phyloP scores from a whole-genome alignment of 2,113 vertebrate genomes.

The Rhinoderma darwinii region DNA sequence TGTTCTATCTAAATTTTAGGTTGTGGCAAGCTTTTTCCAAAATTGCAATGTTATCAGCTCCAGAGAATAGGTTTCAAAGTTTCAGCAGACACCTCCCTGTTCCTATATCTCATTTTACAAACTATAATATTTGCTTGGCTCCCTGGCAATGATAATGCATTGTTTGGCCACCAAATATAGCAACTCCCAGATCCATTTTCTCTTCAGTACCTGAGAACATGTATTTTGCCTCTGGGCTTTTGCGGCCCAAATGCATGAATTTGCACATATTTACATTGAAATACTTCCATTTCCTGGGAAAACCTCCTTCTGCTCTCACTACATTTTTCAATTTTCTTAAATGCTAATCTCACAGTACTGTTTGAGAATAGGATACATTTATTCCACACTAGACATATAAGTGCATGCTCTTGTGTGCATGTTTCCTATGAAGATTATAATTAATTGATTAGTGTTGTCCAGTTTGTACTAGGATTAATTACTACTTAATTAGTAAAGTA shows the following conservation, averaged over 20 bases:
- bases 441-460: too few relatives aligned
- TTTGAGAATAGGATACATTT: neutral
- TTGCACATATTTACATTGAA: constrained; percentile 54
- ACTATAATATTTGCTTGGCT: constrained; percentile 2
- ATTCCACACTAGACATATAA: neutral
- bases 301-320: neutral
- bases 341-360: neutral
- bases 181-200: constrained; percentile 34
- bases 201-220: constrained; percentile 28
- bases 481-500: neutral
- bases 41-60: constrained; percentile 23
- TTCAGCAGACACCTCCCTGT: constrained; percentile 15
- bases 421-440: neutral
- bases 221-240: constrained; percentile 48
- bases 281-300: constrained; percentile 22
- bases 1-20: constrained; percentile 3
- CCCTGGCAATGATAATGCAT: constrained; percentile 17
- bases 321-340: neutral
- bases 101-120: constrained; percentile 44
- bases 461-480: neutral
- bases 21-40: neutral
- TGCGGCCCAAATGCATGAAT: constrained; percentile 55
- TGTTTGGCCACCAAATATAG: constrained; percentile 54
- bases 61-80: constrained; percentile 36
- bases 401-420: neutral